phyloP scores from a whole-genome alignment of 2,797 vertebrate genomes.

The Cetoscarus ocellatus region DNA sequence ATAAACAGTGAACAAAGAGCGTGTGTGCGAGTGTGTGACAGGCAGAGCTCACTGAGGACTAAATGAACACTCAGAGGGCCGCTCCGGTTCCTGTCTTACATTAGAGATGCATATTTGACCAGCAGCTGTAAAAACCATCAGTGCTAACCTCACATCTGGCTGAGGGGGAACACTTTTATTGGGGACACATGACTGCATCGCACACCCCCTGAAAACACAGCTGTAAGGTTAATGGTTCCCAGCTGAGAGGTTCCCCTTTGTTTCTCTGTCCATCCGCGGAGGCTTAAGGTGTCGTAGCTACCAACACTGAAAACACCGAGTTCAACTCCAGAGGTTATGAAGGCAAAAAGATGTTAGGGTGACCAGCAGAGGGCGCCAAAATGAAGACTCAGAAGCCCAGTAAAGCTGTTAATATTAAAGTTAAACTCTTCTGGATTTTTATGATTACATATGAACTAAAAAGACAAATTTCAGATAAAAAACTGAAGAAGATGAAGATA shows the following conservation, averaged over 20 bases:
- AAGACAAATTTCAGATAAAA: no score
- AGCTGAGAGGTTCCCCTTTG: conserved; percentile 36
- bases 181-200: conserved; percentile 64
- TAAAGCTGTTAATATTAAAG: no score
- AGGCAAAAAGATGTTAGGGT: not conserved
- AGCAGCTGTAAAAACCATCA: conserved; percentile 66
- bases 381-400: no score
- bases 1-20: no score
- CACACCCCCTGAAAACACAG: conserved; percentile 58
- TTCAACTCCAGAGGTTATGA: not conserved
- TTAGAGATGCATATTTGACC: conserved; percentile 70
- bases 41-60: not conserved
- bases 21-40: not conserved
- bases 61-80: not conserved
- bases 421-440: no score
- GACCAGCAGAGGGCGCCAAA: not conserved
- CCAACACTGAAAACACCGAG: not conserved
- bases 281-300: not conserved
- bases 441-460: no score
- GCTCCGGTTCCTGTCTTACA: conserved; percentile 46
- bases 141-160: conserved; percentile 65
- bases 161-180: conserved; percentile 57
- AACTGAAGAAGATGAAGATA: no score
- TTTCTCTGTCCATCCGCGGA: not conserved
- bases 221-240: conserved; percentile 66